A percentile compares a stretch with the other conserved stretches of the same genome.
phyloP scores from a whole-genome alignment of 2,113 vertebrate genomes.

The Ammodytes dubius region DNA sequence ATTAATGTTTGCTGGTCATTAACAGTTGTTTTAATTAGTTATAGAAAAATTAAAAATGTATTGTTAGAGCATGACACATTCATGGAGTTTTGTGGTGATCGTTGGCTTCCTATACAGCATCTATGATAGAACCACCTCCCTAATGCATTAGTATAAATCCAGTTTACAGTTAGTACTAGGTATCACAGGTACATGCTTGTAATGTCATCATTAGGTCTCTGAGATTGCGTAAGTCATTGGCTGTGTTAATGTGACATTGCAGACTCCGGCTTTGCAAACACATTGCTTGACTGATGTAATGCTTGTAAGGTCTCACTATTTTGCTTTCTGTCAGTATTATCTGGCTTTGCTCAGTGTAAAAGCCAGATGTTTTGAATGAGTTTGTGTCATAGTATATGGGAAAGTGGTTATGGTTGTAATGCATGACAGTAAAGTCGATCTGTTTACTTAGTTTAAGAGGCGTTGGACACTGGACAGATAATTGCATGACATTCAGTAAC shows the following conservation, averaged over 20 bases:
- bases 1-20: not conserved
- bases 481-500: constrained; percentile 38
- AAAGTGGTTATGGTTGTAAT: constrained; percentile 5
- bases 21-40: not conserved
- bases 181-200: not conserved
- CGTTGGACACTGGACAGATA: constrained; percentile 9
- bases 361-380: not conserved
- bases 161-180: not conserved
- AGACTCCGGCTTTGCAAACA: not conserved
- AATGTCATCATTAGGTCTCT: not conserved
- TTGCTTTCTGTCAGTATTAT: constrained; percentile 7
- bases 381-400: not conserved
- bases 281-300: not conserved
- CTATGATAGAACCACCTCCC: not conserved
- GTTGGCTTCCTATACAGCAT: not conserved
- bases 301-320: not conserved
- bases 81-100: not conserved
- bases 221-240: not conserved
- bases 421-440: constrained; percentile 44
- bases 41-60: not conserved
- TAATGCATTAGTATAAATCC: constrained; percentile 4
- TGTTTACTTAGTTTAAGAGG: not conserved
- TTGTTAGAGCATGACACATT: not conserved
- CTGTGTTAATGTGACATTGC: not conserved
- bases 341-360: not conserved